Base-by-base conservation (phyloP, 2,113 vertebrate species). In the Furnarius figulus region DNA sequence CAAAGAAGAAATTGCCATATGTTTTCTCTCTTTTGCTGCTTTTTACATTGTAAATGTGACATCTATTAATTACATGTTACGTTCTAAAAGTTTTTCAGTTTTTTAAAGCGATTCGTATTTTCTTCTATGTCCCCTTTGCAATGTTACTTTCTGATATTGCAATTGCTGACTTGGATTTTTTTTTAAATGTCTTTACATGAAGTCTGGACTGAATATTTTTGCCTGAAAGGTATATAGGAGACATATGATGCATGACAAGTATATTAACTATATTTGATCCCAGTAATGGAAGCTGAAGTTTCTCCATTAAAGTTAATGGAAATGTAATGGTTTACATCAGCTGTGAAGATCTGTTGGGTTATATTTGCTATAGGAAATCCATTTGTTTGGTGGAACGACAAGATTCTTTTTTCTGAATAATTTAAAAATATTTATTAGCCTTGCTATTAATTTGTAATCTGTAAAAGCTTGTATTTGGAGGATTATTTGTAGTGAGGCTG, bases 281-380 rank as follows among this genome's bases (percentile, higher is more conserved):
- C 24, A 52, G 67, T 77, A 94, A 91, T 84, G 33, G 76, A 89
- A 88, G 47, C 3, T 85, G 78, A 75, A 23, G 5, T 84, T 87
- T 83, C 33, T 93, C 65, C 8, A 68, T 91, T 94, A 84, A 86
- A 84, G 24, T 77, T 87, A 95, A 85, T 93, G 72, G 65, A 63
- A 86, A 49, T 7, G 1, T 90, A 87, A 68, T 68, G 56, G 83
- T 88, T 95, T 93, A 30, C 63, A 49, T 31, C 42, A 81, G 33
- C 35, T 84, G 61, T 71, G 55, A 73, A 93, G 67, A 93, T 83
- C 65, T 1, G 1, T 76, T 94, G 75, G 74, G 56, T 73, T 83
- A 9, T 81, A 84, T 49, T 76, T 84, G 55, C 59, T 78, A 89
- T 74, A 31, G 39, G 72, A 95, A 94, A 90, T 63, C 61, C n/a